Conservation (phyloP, 2,797 vertebrate genomes). For the Nannoperca obscura region DNA sequence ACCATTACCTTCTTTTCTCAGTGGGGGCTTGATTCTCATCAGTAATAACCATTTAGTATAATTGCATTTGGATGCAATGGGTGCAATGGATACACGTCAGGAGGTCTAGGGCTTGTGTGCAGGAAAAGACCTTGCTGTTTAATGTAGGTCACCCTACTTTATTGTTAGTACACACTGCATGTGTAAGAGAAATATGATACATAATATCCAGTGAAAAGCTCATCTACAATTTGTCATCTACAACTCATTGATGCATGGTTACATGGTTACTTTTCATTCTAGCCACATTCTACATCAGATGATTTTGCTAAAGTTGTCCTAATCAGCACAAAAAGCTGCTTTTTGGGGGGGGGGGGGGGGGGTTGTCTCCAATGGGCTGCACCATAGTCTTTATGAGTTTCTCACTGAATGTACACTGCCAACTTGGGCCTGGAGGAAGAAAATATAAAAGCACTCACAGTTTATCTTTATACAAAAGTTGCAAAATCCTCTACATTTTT, state of each 20-base stretch:
- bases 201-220: neutral
- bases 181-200: neutral
- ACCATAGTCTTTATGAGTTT: neutral
- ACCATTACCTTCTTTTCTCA: neutral
- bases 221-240: neutral
- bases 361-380: too few relatives aligned
- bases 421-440: neutral
- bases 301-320: neutral
- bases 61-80: neutral
- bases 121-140: neutral
- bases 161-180: constrained; percentile 28
- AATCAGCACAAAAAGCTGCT: neutral
- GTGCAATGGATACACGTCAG: neutral
- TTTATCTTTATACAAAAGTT: neutral
- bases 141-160: constrained; percentile 12
- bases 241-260: neutral
- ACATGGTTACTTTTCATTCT: neutral
- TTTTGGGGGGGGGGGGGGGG: too few relatives aligned
- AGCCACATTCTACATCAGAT: neutral
- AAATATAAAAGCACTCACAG: neutral
- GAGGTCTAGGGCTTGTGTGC: neutral
- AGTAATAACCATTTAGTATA: neutral
- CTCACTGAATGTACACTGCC: too few relatives aligned
- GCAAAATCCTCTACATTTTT: too few relatives aligned
- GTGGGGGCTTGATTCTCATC: neutral